A percentile compares a stretch with the other conserved stretches of the same genome.
phyloP scores from a whole-genome alignment of 2,888 invertebrate species.

The Euplexia lucipara region DNA sequence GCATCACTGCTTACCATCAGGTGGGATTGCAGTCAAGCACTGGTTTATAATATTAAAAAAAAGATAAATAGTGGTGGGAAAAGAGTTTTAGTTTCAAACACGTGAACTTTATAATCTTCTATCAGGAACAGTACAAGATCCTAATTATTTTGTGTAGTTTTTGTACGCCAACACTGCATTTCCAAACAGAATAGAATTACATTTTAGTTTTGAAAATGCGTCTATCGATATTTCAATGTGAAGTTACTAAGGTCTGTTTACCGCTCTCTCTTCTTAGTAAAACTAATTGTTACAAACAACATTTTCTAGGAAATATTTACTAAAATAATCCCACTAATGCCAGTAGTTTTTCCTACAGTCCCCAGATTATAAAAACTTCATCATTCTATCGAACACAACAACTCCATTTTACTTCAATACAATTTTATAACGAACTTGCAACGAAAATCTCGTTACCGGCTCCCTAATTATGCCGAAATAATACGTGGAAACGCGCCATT shows the following conservation, averaged over 20 bases:
- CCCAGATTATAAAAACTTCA: constrained; percentile 20
- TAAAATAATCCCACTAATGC: not conserved
- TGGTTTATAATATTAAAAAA: no score
- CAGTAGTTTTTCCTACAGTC: constrained; percentile 18
- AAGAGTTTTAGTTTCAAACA: not conserved
- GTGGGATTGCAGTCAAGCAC: no score
- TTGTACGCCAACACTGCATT: constrained; percentile 4
- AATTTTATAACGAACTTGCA: constrained; percentile 70
- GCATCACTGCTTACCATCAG: no score
- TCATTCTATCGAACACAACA: constrained; percentile 39
- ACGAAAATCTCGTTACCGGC: constrained; percentile 80
- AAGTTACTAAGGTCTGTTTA: not conserved
- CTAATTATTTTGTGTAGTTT: not conserved
- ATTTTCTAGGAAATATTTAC: constrained; percentile 9
- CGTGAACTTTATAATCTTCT: no score
- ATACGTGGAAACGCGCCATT: constrained; percentile 82
- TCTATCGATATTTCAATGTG: not conserved
- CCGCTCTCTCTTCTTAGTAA: not conserved
- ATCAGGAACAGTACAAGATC: no score
- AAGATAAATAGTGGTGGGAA: not conserved
- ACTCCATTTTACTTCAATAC: constrained; percentile 58
- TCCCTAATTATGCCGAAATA: constrained; percentile 88
- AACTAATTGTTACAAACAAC: not conserved
- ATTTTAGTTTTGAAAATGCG: not conserved
- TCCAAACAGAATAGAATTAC: not conserved